A percentile compares a stretch with the other conserved stretches of the same genome.
Evolutionary conservation across 1,140 invertebrate species (phyloP).

Genomic region (Drosophila kurseongensis): DNA sequence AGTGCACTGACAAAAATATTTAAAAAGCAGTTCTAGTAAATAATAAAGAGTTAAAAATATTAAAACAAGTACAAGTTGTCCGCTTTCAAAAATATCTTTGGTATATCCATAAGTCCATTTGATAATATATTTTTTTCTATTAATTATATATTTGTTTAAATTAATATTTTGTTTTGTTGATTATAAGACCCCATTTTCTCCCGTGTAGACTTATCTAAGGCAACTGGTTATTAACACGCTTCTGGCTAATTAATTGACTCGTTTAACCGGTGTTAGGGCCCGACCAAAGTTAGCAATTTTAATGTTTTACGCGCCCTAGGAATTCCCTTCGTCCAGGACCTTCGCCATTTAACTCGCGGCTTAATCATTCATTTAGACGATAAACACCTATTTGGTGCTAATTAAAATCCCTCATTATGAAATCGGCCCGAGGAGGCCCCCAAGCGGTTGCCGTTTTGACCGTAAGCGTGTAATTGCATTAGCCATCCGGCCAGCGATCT

Average conservation of each 20-base stretch:
- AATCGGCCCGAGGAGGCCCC: conserved; percentile 54
- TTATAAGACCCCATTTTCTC: not conserved
- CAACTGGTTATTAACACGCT: conserved; percentile 76
- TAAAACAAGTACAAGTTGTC: no score
- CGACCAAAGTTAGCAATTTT: not conserved
- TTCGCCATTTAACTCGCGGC: conserved; percentile 1
- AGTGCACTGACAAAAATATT: conserved; percentile 13
- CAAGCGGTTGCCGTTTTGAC: conserved; percentile 67
- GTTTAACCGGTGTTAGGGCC: conserved; percentile 39
- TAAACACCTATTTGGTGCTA: conserved; percentile 69
- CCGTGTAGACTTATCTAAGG: conserved; percentile 25
- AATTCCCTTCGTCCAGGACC: conserved; percentile 24
- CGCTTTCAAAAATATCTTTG: no score
- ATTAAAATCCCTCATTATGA: conserved; percentile 82
- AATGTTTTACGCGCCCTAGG: not conserved
- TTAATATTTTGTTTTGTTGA: not conserved
- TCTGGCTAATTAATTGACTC: conserved; percentile 73
- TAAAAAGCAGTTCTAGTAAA: no score
- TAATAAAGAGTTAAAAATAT: no score
- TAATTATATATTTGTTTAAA: no score
- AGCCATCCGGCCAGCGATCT: conserved; percentile 59
- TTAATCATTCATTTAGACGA: conserved; percentile 42
- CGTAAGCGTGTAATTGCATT: conserved; percentile 83
- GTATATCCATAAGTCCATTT: no score
- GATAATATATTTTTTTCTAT: no score